Base-by-base conservation (phyloP, 2,797 vertebrate genomes). In the Ispidina picta region DNA sequence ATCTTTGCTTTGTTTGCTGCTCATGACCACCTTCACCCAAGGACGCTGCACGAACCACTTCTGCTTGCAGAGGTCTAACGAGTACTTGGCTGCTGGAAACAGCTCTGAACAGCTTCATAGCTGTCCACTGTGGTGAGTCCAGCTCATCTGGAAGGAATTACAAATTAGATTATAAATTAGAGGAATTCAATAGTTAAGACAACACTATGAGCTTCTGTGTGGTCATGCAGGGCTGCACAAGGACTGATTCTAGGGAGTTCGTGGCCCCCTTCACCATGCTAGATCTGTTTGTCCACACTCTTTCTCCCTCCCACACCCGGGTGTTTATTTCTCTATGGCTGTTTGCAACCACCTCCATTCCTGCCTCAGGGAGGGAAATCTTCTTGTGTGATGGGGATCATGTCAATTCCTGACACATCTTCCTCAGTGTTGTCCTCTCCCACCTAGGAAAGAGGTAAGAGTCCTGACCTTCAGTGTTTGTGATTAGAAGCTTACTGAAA, bases 201-300 rank as follows among this genome's bases (percentile, higher is more conserved):
- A n/a, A 13, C 28, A 22, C 54, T 22, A 29, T 1, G 0, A 33
- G 12, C 63, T 8, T 25, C 44, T 0, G 0, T 20, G 9, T 14
- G 28, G 31, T 37, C 0, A 1, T 6, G 31, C 10, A 9, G 15
- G 43, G 31, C 29, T 62, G 31, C 29, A 52, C 33, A 17, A 15
- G 4, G 10, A 15, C 8, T 5, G 37, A 8, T 37, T 54, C 35
- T 6, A 25, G 39, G 44, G 26, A 54, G 8, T 37, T 37, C 51
- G n/a, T 29, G 31, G 12, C 43, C 16, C 16, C 22, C 26, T 62
- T 35, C 17, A 22, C 29, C 29, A 9, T 4, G 6, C 29, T 48
- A 21, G 21, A 25, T 37, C 68, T 54, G 10, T 55, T 70, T 63
- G 43, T 15, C 29, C 26, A 37, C 6, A 2, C 11, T 69, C 13